Evolutionary conservation across 1,140 invertebrate species (phyloP), one percentile per base, ranked within the genome.

Genomic region (Drosophila obscura): DNA sequence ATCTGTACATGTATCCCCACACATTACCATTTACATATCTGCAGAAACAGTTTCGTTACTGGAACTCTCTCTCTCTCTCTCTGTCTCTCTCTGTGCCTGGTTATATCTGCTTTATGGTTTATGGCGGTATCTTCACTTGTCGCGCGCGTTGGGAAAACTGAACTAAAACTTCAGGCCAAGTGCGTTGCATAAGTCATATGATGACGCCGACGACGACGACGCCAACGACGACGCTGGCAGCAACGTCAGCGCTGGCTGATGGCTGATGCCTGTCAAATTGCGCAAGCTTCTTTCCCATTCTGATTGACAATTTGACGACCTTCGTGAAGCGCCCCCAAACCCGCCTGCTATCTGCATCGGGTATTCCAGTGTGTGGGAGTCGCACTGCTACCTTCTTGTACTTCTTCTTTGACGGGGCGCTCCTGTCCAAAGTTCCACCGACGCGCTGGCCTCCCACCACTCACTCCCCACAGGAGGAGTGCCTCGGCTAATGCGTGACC

Each of bases 121-220:
- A 51, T 72, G 58, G 43, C 69, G 81, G 63, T 84, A 82, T 83
- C 84, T 88, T 84, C 77, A 88, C 80, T 88, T 88, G 85, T 80
- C 83, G 85, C 85, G 63, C 55, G 58, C 68, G 76, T 77, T 67
- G 67, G 72, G 53, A 64, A 68, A 84, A 87, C 80, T 89, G 72
- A 85, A 87, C 84, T 76, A 63, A 89, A 79, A 66, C 58, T 68
- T 78, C 46, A 53, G 68, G 79, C 74, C 64, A 78, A 64, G 65
- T 90, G 76, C 84, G 68, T 84, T 88, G 83, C 85, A 89, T 88
- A 88, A 89, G 68, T 72, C 72, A 72, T 56, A 51, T 52, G 72
- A 62, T 50, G 63, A 60, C 69, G 72, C 55, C 61, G 16, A 2
- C 50, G n/a, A 13, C 51, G 52, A 41, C 28, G 44, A 46, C 22